Conservation (phyloP, 2,797 vertebrate genomes). For the Poecilia wingei region DNA sequence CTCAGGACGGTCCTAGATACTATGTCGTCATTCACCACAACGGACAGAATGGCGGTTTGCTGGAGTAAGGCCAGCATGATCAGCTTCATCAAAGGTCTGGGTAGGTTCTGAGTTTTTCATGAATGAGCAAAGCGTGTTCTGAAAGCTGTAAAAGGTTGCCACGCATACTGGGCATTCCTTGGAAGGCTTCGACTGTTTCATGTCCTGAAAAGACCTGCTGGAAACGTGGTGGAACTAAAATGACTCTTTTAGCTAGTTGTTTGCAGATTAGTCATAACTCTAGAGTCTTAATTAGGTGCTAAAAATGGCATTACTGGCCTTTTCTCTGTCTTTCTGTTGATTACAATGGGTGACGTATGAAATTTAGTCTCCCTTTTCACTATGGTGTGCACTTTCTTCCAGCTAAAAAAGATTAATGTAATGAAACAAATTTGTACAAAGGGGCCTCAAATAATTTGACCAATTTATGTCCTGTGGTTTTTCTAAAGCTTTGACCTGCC, state of each 20-base stretch:
- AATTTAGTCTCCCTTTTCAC: constrained; percentile 1
- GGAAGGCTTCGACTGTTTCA: constrained; percentile 10
- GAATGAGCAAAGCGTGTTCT: constrained; percentile 40
- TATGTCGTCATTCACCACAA: constrained; percentile 75
- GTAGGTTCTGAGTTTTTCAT: constrained; percentile 73
- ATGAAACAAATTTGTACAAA: not conserved
- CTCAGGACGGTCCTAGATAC: constrained; percentile 65
- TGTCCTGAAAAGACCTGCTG: constrained; percentile 38
- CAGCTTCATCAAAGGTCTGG: constrained; percentile 94
- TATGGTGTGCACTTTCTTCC: not conserved
- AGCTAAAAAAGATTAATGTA: not conserved
- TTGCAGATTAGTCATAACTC: constrained; percentile 13
- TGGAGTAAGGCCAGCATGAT: constrained; percentile 94
- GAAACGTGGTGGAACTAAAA: constrained; percentile 3
- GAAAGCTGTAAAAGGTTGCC: constrained; percentile 33
- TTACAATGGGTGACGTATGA: not conserved
- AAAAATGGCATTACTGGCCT: constrained; percentile 7
- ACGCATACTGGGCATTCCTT: constrained; percentile 53
- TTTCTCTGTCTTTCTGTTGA: not conserved
- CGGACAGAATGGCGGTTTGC: constrained; percentile 91
- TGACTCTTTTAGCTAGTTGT: not conserved
- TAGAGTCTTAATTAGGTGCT: not conserved
- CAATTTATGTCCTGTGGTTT: not conserved
- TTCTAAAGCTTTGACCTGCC: not conserved
- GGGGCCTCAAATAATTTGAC: not conserved